A percentile compares a stretch with the other conserved stretches of the same genome.
Evolutionary conservation across 2,797 vertebrate genomes (phyloP).

Genomic region (Hephaestus fuliginosus): DNA sequence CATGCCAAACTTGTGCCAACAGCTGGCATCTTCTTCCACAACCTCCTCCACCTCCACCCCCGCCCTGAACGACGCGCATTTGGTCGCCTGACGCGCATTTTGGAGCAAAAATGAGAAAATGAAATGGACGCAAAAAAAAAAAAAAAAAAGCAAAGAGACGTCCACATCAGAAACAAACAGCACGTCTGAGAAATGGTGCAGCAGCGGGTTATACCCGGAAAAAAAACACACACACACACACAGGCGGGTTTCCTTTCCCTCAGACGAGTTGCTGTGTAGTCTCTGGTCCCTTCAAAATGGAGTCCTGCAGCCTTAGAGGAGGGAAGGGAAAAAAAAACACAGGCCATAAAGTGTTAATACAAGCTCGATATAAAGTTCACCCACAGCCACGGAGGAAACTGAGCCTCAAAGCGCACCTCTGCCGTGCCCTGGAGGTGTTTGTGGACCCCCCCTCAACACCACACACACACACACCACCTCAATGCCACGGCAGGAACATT

Average conservation of each 20-base stretch:
- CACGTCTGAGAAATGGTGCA: constrained; percentile 48
- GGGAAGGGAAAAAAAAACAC: constrained; percentile 39
- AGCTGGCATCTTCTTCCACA: constrained; percentile 61
- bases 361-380: constrained; percentile 68
- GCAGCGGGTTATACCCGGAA: constrained; percentile 57
- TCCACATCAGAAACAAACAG: constrained; percentile 5
- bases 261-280: constrained; percentile 68
- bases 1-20: constrained; percentile 69
- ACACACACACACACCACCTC: no score
- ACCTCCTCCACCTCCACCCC: constrained; percentile 25
- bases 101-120: no score
- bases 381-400: constrained; percentile 47
- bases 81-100: constrained; percentile 11
- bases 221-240: neutral
- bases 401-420: constrained; percentile 53
- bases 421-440: constrained; percentile 13
- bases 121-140: constrained; percentile 13
- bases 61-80: constrained; percentile 9
- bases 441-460: neutral
- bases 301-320: constrained; percentile 78
- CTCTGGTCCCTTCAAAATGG: constrained; percentile 86
- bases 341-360: constrained; percentile 79
- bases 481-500: constrained; percentile 42
- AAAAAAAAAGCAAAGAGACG: constrained; percentile 9
- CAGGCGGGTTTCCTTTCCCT: constrained; percentile 55